phyloP scores from a whole-genome alignment of 2,888 invertebrate species.

The Drosophila percnosoma region DNA sequence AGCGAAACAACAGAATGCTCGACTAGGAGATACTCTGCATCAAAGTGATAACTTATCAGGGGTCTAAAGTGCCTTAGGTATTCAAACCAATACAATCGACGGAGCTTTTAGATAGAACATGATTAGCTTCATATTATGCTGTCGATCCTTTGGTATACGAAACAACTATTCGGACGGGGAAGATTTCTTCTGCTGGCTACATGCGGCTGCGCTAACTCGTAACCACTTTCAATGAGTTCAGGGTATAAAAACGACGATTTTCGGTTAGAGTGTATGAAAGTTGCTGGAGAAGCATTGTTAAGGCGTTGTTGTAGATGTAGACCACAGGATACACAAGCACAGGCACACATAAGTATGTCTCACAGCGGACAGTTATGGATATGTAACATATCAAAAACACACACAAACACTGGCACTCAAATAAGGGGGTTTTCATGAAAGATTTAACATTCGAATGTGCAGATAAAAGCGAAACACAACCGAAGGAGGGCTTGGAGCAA shows the following conservation, averaged over 20 bases:
- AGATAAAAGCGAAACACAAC: conserved; percentile 49
- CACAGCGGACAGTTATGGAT: conserved; percentile 58
- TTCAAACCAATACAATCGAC: background rate
- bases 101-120: background rate
- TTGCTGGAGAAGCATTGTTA: conserved; percentile 69
- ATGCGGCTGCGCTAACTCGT: background rate
- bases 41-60: background rate
- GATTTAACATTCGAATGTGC: conserved; percentile 85
- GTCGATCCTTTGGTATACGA: background rate
- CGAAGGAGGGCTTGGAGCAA: background rate
- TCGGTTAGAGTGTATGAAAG: conserved; percentile 49
- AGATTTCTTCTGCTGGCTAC: background rate
- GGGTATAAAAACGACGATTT: conserved; percentile 27
- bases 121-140: background rate
- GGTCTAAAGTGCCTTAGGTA: background rate
- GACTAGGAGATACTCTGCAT: background rate
- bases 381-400: conserved; percentile 44
- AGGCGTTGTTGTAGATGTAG: conserved; percentile 57
- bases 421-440: conserved; percentile 82
- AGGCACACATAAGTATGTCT: conserved; percentile 28
- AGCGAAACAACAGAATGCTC: conserved; percentile 14
- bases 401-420: conserved; percentile 34
- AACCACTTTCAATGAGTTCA: background rate
- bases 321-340: conserved; percentile 58
- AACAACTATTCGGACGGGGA: rapidly evolving